A percentile compares a stretch with the other conserved stretches of the same genome.
phyloP scores from a whole-genome alignment of 1,140 invertebrate genomes.

The Globodera rostochiensis region DNA sequence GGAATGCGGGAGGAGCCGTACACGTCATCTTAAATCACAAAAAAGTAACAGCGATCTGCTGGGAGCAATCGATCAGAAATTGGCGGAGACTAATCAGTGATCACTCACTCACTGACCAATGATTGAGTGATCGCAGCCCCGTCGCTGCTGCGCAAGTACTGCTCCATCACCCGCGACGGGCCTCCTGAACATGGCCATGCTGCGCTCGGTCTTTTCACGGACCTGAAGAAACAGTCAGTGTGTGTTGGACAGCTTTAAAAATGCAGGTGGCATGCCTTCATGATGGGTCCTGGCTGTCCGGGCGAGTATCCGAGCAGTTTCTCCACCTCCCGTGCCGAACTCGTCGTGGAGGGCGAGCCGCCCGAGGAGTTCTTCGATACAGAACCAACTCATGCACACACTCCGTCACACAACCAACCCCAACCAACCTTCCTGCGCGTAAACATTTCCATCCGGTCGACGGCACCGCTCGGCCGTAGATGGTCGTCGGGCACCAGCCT shows the following conservation, averaged over 20 bases:
- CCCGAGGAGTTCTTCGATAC: constrained; percentile 22
- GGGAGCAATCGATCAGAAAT: not conserved
- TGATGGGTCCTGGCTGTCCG: constrained; percentile 42
- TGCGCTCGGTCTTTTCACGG: constrained; percentile 63
- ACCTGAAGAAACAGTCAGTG: constrained; percentile 46
- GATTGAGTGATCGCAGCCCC: constrained; percentile 33
- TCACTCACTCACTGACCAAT: constrained; percentile 26
- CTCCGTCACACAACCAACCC: not conserved
- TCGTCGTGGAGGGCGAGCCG: constrained; percentile 45
- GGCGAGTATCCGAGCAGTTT: constrained; percentile 21
- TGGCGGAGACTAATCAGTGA: not conserved
- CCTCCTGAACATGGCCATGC: constrained; percentile 61
- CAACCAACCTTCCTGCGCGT: constrained; percentile 3
- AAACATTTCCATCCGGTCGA: constrained; percentile 58
- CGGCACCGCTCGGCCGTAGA: constrained; percentile 45
- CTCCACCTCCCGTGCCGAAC: constrained; percentile 20
- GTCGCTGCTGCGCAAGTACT: constrained; percentile 11
- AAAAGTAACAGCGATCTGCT: too few relatives aligned
- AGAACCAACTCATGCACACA: not conserved
- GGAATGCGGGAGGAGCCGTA: constrained; percentile 42
- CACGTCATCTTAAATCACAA: constrained; percentile 9
- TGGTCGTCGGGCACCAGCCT: constrained; percentile 34
- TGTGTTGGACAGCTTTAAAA: constrained; percentile 9
- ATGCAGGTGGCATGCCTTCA: constrained; percentile 37
- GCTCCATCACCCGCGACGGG: constrained; percentile 12